phyloP scores from a whole-genome alignment of 2,113 vertebrate genomes.

The Triplophysa rosa region DNA sequence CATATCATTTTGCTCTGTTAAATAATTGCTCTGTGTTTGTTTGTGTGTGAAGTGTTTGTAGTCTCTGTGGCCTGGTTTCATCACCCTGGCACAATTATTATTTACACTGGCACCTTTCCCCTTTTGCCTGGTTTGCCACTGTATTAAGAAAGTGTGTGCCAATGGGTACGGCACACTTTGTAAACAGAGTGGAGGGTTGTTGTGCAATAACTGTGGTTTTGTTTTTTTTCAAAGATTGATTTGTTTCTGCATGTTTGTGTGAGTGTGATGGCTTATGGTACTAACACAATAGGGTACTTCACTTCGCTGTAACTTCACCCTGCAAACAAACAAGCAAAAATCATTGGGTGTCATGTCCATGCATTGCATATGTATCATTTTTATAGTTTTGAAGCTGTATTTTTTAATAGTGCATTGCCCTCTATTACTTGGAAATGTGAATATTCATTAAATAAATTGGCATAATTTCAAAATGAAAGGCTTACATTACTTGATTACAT shows the following conservation, averaged over 20 bases:
- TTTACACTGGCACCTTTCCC: background rate
- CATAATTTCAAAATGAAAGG: too few relatives aligned
- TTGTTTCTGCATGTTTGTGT: background rate
- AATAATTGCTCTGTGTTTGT: background rate
- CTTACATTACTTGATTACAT: too few relatives aligned
- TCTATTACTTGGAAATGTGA: too few relatives aligned
- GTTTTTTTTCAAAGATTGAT: slow-evolving; percentile 1
- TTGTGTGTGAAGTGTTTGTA: background rate
- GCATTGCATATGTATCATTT: too few relatives aligned
- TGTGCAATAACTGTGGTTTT: background rate
- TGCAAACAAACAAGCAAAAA: too few relatives aligned
- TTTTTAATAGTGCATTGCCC: too few relatives aligned
- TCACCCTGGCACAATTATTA: background rate
- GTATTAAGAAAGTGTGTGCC: background rate
- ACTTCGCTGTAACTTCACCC: too few relatives aligned
- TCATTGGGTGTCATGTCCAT: too few relatives aligned
- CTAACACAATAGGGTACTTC: too few relatives aligned
- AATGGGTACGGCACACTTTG: background rate
- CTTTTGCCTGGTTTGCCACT: slow-evolving; percentile 9
- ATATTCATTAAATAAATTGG: too few relatives aligned
- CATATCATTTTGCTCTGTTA: background rate
- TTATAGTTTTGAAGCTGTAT: too few relatives aligned
- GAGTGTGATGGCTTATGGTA: background rate
- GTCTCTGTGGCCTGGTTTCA: background rate
- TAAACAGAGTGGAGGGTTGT: slow-evolving; percentile 19